Percentiles rank a stretch among this genome's conserved stretches.
Conservation (phyloP, 2,797 vertebrate species). For the Erpetoichthys calabaricus region DNA sequence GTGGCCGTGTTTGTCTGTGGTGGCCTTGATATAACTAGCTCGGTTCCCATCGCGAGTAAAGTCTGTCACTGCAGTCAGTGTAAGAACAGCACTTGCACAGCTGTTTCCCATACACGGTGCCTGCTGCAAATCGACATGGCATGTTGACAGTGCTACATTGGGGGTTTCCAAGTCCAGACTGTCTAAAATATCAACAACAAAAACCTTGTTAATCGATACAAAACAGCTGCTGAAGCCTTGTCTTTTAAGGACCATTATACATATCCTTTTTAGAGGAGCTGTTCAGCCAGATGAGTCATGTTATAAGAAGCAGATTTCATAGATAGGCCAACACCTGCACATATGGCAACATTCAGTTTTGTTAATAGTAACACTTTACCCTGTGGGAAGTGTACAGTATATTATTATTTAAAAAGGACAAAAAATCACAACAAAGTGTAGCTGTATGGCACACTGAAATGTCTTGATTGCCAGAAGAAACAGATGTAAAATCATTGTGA, state of each 20-base stretch:
- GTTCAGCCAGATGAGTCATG: too few species aligned
- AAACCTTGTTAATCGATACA: constrained; percentile 4
- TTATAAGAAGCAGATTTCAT: too few species aligned
- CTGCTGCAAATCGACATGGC: constrained; percentile 41
- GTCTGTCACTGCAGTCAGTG: constrained; percentile 51
- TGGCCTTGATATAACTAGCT: constrained; percentile 29
- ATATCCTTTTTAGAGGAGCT: too few species aligned
- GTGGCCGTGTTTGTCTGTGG: constrained; percentile 19
- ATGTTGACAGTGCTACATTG: constrained; percentile 47
- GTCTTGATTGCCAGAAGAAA: too few species aligned
- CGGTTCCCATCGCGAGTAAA: constrained; percentile 46
- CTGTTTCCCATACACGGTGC: constrained; percentile 28
- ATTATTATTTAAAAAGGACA: too few species aligned
- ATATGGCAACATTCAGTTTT: too few species aligned
- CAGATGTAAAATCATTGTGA: too few species aligned
- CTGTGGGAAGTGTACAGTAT: too few species aligned
- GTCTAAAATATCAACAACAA: constrained; percentile 34
- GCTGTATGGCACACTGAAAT: too few species aligned
- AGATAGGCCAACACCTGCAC: too few species aligned
- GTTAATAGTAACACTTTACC: too few species aligned
- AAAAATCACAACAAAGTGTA: too few species aligned
- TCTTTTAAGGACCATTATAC: not conserved
- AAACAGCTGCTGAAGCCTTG: constrained; percentile 3
- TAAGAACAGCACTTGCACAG: constrained; percentile 38
- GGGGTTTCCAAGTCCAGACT: constrained; percentile 26